Evolutionary conservation across 2,888 invertebrate species (phyloP), one percentile per base, ranked within the genome.

Genomic region (Drosophila leonis): DNA sequence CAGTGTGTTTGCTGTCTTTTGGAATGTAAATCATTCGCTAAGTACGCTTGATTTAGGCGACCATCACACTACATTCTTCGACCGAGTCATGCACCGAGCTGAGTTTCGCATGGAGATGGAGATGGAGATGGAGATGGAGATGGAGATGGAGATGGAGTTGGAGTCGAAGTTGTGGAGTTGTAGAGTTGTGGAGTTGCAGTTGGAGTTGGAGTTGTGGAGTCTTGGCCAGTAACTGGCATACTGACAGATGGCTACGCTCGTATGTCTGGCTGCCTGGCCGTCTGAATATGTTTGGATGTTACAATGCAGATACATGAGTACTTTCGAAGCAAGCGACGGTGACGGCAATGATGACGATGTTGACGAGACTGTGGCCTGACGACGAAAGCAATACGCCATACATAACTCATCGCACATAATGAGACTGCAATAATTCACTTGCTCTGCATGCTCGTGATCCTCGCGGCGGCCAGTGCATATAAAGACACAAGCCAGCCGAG

Each of bases 391-490:
- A 91, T 91, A 91, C 91, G 85, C 86, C 80, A 90, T 82, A 91
- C 91, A 91, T 91, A 91, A 91, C 91, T 91, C 92, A 91, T 92
- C 90, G 91, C 92, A 91, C 91, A 91, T 91, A 91, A 91, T 91
- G 91, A 91, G 92, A 90, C 92, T 91, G 90, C 90, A 91, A 91
- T 91, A 91, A 92, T 91, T 91, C 91, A 91, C 91, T 88, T 89
- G 88, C 90, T 84, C 85, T 85, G 83, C 87, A 87, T 87, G 86
- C 88, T 83, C 83, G 80, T 78, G 82, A 82, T 82, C 83, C 83
- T 82, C 80, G 80, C 70, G 78, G 86, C 80, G 70, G 68, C 71
- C 65, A 68, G 54, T 71, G 78, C 82, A 80, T 81, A 82, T 79
- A 82, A 79, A 80, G 76, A 76, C 78, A 80, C 80, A 75, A 72